These are phyloP conservation scores for Catharus bicknelli DNA, from an alignment of 2,113 vertebrate genomes.

Conservation along the genomic window DNA sequence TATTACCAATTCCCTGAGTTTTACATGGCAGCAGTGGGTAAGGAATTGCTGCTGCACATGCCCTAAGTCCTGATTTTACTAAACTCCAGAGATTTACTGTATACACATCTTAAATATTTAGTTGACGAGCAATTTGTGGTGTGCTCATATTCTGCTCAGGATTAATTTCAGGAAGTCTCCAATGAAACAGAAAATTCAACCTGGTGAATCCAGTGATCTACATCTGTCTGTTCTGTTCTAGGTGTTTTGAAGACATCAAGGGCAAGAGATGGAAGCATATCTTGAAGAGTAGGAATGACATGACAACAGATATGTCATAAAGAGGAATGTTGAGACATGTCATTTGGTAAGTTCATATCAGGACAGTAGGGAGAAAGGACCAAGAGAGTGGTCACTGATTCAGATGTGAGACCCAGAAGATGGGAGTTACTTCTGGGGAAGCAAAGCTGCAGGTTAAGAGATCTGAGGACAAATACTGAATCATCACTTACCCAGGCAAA, in stretches of 20 bases:
- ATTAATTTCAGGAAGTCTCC: background rate
- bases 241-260: constrained; percentile 19
- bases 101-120: background rate
- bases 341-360: constrained; percentile 31
- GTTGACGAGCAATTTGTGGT: background rate
- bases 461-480: background rate
- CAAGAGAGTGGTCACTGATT: background rate
- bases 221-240: background rate
- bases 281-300: background rate
- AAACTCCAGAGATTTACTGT: background rate
- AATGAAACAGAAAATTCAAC: background rate
- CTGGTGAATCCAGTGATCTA: background rate
- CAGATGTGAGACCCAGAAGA: fast-evolving
- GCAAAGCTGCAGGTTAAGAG: background rate
- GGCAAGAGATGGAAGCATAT: background rate
- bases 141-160: background rate
- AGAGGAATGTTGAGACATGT: background rate
- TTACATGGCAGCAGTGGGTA: background rate
- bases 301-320: background rate
- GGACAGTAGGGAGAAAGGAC: background rate
- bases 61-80: background rate
- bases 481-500: background rate
- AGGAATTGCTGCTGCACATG: background rate
- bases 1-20: background rate
- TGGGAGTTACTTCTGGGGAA: background rate